Base-by-base conservation (phyloP, 2,888 invertebrate species). In the Phyllotreta striolata region DNA sequence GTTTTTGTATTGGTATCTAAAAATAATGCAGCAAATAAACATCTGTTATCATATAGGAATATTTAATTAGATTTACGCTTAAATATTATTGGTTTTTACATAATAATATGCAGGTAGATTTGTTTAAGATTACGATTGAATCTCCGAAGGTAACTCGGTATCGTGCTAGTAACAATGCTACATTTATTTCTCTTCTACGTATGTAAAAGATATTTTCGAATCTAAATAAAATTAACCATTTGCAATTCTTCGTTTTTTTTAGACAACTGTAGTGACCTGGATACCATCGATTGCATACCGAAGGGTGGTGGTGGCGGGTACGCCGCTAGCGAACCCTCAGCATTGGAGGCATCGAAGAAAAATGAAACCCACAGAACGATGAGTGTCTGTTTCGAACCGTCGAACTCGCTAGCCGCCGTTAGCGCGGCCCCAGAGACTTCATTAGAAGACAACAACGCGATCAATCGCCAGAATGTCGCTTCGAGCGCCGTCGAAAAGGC, bases 341-440 rank as follows among this genome's bases (percentile, higher is more conserved):
- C 24, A 1, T 24, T 4, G 4, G 24, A 24, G 4, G 24, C 24
- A 3, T 4, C 24, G 41, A 68, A 55, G 49, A 69, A 73, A 70
- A 64, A 77, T 76, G 75, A 67, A 64, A 66, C 66, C 51, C 61
- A 56, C 71, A 62, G 74, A 71, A 72, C 72, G 75, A 81, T 81
- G 81, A 81, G 80, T 73, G 75, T 80, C 64, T 81, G 81, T 74
- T 73, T 80, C 66, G 79, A 79, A 67, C 68, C 75, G 24, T 74
- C 72, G 47, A 71, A 74, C 59, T 76, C 76, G 74, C 77, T 78
- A 70, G 71, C 77, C 72, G 52, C 38, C 52, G 60, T 60, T 52
- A 56, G 56, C 51, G 56, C 62, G n/a, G 56, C 55, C 39, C 12
- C 62, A 52, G 59, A 62, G 37, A 60, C 60, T 60, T 60, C 54